Conservation (phyloP, 2,797 vertebrate genomes). For the Enteromius thamalakanensis region DNA sequence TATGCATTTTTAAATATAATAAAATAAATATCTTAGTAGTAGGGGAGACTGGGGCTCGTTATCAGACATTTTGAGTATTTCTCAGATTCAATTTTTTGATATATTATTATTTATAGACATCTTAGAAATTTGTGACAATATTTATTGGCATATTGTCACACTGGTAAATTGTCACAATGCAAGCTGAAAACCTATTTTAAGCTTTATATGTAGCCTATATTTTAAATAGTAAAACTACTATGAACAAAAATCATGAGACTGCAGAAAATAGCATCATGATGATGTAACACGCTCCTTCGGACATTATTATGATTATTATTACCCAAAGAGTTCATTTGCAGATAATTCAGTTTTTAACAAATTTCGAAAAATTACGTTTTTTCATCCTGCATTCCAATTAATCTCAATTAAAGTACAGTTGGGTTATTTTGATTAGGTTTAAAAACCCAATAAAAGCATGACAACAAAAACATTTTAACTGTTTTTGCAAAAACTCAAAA, state of each 20-base stretch:
- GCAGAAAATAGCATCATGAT: background rate
- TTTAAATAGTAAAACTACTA: background rate
- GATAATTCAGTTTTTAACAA: no score
- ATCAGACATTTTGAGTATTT: background rate
- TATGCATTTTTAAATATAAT: background rate
- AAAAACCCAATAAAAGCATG: no score
- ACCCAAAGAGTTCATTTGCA: no score
- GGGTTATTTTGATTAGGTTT: no score
- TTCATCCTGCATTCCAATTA: no score
- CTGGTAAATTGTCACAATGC: background rate
- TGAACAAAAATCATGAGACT: no score
- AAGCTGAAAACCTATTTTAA: background rate
- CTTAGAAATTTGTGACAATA: background rate
- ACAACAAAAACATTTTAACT: background rate
- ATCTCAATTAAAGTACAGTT: no score
- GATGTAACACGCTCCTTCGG: background rate
- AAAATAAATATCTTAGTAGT: background rate
- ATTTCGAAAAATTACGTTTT: no score
- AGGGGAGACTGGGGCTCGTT: background rate
- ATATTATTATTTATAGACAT: background rate
- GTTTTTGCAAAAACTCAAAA: background rate
- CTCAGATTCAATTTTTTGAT: background rate
- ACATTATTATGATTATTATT: background rate
- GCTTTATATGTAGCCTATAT: background rate
- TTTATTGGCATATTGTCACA: background rate